Evolutionary conservation across 2,797 vertebrate species (phyloP), one percentile per base, ranked within the genome.

Genomic region (Falco novaeseelandiae): DNA sequence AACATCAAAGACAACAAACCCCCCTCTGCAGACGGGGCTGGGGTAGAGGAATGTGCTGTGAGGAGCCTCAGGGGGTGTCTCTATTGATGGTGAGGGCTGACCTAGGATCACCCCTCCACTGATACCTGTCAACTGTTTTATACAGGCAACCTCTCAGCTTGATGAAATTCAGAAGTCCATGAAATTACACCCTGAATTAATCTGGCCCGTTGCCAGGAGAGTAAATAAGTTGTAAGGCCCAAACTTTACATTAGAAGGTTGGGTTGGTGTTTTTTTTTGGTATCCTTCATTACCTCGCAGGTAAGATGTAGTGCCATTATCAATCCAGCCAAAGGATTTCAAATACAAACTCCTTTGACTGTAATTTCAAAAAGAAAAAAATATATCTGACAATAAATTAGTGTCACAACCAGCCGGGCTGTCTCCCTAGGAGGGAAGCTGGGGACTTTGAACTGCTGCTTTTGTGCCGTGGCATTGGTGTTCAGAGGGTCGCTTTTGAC

Each of bases 381-480:
- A 32, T 34, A 20, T 12, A 83, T 73, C 74, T 85, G 62, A 94
- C 93, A 95, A 96, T 93, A 96, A 96, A 96, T 97, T 95, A 96
- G 77, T 96, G 94, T 96, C 96, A 96, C 20, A 73, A 83, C 79
- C 93, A 93, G 78, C 83, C 83, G 80, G 80, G 85, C 69, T 90
- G 57, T 87, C 89, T 96, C 84, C 49, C 84, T 66, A 26, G 93
- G 85, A 95, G 90, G 93, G 88, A 94, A 93, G 79, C 48, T 27
- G 93, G 26, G 58, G 44, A 16, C 98, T 98, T 97, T 98, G 97
- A 98, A 97, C 96, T 69, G 49, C 88, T 72, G 42, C 36, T 62
- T 93, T 92, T 77, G 34, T 96, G 87, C 66, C 16, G 4, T 18
- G 73, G 59, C 1, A 7, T 77, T 88, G 57, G 55, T 17, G 38